Conservation (phyloP, 2,113 vertebrate genomes). For the Excalfactoria chinensis region DNA sequence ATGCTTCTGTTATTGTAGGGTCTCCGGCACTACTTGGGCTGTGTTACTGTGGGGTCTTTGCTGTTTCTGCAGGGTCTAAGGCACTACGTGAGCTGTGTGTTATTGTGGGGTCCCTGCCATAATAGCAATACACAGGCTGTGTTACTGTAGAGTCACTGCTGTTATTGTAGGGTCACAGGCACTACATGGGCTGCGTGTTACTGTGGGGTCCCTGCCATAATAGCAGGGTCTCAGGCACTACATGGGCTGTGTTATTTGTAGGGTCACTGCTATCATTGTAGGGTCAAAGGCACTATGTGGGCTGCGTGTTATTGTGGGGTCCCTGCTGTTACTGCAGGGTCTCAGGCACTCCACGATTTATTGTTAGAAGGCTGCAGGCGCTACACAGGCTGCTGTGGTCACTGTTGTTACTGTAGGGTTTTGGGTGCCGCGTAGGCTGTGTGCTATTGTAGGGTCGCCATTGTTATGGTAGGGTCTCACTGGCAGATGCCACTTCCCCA, state of each 20-base stretch:
- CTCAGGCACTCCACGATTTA: too few relatives aligned
- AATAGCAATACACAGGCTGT: accelerated
- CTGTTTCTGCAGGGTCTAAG: accelerated
- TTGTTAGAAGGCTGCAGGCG: background rate
- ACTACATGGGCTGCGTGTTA: accelerated
- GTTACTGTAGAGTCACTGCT: background rate
- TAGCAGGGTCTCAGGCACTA: background rate
- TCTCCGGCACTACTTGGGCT: accelerated
- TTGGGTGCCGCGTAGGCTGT: background rate
- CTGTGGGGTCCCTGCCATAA: too few relatives aligned
- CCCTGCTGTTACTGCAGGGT: too few relatives aligned
- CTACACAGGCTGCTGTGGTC: background rate
- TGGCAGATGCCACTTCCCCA: background rate
- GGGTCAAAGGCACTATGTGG: too few relatives aligned
- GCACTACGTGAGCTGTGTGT: background rate
- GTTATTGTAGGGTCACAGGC: background rate
- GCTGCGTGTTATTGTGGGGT: too few relatives aligned
- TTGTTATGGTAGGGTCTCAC: background rate
- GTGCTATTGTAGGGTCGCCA: background rate
- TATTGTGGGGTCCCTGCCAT: background rate
- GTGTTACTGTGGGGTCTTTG: background rate
- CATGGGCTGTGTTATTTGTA: too few relatives aligned
- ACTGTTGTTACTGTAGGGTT: background rate
- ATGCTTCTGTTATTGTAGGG: background rate
- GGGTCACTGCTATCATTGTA: too few relatives aligned